Conservation (phyloP, 2,113 vertebrate species). For the Thymallus thymallus region DNA sequence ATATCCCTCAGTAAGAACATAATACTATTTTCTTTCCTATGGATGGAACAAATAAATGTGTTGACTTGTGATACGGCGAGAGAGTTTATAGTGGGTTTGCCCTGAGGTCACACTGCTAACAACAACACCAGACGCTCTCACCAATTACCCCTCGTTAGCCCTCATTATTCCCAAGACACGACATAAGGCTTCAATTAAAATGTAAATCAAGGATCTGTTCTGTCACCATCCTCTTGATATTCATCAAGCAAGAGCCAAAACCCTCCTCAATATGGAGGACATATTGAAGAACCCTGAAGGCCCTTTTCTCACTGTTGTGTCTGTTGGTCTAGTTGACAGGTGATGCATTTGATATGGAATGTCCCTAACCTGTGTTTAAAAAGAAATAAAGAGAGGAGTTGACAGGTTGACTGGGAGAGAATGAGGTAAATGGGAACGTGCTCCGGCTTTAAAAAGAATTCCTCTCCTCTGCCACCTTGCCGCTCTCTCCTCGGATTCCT, state of each 20-base stretch:
- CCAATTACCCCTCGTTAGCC: neutral
- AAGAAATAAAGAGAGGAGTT: too few relatives aligned
- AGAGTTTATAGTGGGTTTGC: neutral
- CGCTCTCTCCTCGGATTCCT: neutral
- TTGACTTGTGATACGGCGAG: neutral
- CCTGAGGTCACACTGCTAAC: slow-evolving; percentile 26
- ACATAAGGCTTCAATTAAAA: too few relatives aligned
- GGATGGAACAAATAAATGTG: too few relatives aligned
- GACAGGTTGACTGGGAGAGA: neutral
- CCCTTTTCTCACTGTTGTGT: too few relatives aligned
- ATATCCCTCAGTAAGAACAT: neutral
- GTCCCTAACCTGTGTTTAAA: too few relatives aligned
- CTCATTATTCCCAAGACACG: too few relatives aligned
- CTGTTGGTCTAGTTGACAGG: too few relatives aligned
- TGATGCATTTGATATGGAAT: too few relatives aligned
- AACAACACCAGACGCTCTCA: slow-evolving; percentile 29
- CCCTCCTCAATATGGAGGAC: too few relatives aligned
- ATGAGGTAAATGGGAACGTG: slow-evolving; percentile 6
- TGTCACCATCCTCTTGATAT: too few relatives aligned
- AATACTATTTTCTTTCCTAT: slow-evolving; percentile 27
- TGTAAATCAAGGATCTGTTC: neutral
- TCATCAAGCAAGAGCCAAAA: too few relatives aligned
- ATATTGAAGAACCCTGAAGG: too few relatives aligned
- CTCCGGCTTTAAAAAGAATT: slow-evolving; percentile 48
- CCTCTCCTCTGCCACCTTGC: slow-evolving; percentile 10